Conservation (phyloP, 2,888 invertebrate genomes). For the Eledone cirrhosa region DNA sequence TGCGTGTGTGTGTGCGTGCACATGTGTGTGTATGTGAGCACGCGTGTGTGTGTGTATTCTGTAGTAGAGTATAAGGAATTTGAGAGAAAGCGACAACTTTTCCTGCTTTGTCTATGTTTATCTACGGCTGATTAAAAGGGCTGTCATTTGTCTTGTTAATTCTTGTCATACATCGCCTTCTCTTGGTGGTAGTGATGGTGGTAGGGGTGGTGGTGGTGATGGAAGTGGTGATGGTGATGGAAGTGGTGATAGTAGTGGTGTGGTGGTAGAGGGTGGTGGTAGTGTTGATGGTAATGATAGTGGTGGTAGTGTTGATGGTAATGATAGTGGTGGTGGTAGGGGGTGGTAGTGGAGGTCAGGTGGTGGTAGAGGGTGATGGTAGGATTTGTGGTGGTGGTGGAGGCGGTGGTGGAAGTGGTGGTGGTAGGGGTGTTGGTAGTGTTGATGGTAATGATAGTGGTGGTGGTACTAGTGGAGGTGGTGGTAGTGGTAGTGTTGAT, state of each 20-base stretch:
- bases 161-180: not conserved
- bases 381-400: not conserved
- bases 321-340: not conserved
- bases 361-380: not conserved
- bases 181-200: not conserved
- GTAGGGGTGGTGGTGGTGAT: not conserved
- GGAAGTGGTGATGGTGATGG: not conserved
- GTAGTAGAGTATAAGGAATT: not conserved
- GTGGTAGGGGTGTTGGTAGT: not conserved
- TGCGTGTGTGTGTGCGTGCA: not conserved
- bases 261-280: not conserved
- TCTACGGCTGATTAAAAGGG: too few relatives aligned
- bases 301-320: not conserved
- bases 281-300: not conserved
- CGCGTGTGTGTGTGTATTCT: too few relatives aligned
- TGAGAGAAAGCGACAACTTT: not conserved
- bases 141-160: too few relatives aligned
- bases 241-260: not conserved
- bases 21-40: not conserved
- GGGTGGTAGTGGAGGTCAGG: not conserved
- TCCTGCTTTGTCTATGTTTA: not conserved
- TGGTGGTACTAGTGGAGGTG: not conserved
- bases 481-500: not conserved
- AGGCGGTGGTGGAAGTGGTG: not conserved
- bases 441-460: not conserved